A percentile compares a stretch with the other conserved stretches of the same genome.
phyloP scores from a whole-genome alignment of 2,797 vertebrate species.

The Trematomus bernacchii region DNA sequence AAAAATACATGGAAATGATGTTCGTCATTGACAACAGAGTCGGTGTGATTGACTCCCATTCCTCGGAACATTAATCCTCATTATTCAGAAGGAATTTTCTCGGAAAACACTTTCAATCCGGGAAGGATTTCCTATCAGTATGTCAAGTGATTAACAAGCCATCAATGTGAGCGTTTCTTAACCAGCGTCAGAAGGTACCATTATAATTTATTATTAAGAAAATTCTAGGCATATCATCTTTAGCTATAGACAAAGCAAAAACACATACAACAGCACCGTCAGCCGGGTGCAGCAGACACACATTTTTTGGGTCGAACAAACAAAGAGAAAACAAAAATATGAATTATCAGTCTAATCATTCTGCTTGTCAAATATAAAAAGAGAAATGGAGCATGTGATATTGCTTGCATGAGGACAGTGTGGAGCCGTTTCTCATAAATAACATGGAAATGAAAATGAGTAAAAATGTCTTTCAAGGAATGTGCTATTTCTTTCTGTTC shows the following conservation, averaged over 20 bases:
- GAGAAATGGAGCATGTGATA: slow-evolving; percentile 41
- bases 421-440: slow-evolving; percentile 57
- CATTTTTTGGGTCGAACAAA: slow-evolving; percentile 39
- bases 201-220: slow-evolving; percentile 70
- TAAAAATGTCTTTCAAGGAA: slow-evolving; percentile 41
- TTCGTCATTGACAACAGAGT: slow-evolving; percentile 61
- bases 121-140: slow-evolving; percentile 25
- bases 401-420: slow-evolving; percentile 50
- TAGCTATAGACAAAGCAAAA: slow-evolving; percentile 68
- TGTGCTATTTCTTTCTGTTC: neutral
- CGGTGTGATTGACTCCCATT: slow-evolving; percentile 52
- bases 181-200: slow-evolving; percentile 26
- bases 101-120: slow-evolving; percentile 63
- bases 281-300: slow-evolving; percentile 45
- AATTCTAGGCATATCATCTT: slow-evolving; percentile 49
- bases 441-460: slow-evolving; percentile 46
- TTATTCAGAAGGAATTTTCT: slow-evolving; percentile 60
- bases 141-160: slow-evolving; percentile 38
- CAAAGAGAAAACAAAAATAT: slow-evolving; percentile 21
- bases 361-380: slow-evolving; percentile 51
- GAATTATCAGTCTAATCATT: slow-evolving; percentile 49
- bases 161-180: slow-evolving; percentile 11
- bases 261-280: slow-evolving; percentile 51
- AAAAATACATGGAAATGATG: slow-evolving; percentile 44
- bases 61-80: slow-evolving; percentile 66